Percentiles rank a stretch among this genome's conserved stretches.
These are phyloP conservation scores for Eurytoma californica DNA, from an alignment of 2,888 invertebrate species.

Conservation along the genomic window DNA sequence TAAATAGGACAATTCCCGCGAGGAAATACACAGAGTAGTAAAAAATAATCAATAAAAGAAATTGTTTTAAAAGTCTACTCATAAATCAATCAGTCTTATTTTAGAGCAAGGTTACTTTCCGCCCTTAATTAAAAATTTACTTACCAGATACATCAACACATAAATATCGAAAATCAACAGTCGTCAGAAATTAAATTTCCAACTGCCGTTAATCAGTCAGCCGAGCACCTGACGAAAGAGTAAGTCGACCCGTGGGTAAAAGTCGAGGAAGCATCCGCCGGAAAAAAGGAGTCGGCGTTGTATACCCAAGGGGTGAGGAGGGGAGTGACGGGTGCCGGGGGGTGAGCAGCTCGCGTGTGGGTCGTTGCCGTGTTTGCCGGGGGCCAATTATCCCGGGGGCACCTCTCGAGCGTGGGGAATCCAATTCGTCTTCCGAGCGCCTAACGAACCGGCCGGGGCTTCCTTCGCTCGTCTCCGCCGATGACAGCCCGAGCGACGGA, in stretches of 20 bases:
- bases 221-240: background rate
- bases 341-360: background rate
- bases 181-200: background rate
- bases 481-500: background rate
- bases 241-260: background rate
- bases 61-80: too few relatives aligned
- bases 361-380: constrained; percentile 36
- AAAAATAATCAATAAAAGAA: too few relatives aligned
- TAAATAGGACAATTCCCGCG: too few relatives aligned
- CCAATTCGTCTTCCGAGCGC: constrained; percentile 59
- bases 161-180: too few relatives aligned
- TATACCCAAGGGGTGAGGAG: background rate
- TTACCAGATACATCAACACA: too few relatives aligned
- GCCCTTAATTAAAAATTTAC: too few relatives aligned
- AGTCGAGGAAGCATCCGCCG: background rate
- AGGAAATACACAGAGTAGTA: too few relatives aligned
- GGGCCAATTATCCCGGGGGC: constrained; percentile 59
- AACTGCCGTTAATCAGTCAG: constrained; percentile 27
- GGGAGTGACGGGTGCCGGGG: background rate
- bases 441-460: constrained; percentile 56
- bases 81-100: too few relatives aligned
- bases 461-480: background rate
- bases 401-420: constrained; percentile 57
- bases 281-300: background rate
- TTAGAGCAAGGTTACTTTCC: too few relatives aligned